phyloP scores from a whole-genome alignment of 2,797 vertebrate species.

The Lagodon rhomboides region DNA sequence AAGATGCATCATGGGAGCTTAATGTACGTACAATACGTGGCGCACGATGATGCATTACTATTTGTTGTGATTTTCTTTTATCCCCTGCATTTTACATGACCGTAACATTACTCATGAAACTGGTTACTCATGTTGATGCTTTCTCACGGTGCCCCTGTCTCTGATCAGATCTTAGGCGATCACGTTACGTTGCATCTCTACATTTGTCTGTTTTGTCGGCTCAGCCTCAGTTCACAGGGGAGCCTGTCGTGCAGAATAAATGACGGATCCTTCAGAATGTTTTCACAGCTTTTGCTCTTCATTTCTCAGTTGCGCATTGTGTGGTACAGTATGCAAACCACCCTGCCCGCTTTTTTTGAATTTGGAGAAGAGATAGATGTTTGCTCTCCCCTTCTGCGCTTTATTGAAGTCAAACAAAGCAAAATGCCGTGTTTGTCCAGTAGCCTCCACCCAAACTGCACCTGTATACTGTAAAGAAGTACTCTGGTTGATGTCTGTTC shows the following conservation, averaged over 20 bases:
- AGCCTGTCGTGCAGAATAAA: conserved; percentile 26
- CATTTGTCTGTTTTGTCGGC: conserved; percentile 21
- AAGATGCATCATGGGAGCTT: not conserved
- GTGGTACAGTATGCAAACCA: conserved; percentile 2
- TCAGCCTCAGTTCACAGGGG: conserved; percentile 8
- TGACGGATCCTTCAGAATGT: conserved; percentile 3
- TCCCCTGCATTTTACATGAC: not conserved
- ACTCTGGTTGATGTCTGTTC: not conserved
- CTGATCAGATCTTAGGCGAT: not conserved
- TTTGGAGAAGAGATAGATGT: conserved; percentile 37
- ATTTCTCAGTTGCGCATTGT: conserved; percentile 15
- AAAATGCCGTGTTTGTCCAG: conserved; percentile 33
- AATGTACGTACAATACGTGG: conserved; percentile 29
- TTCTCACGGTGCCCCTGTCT: not conserved
- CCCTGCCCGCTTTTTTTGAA: conserved; percentile 33
- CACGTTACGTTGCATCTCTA: not conserved
- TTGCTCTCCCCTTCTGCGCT: conserved; percentile 32
- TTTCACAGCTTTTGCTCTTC: conserved; percentile 8
- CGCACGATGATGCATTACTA: conserved; percentile 16
- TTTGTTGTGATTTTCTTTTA: not conserved
- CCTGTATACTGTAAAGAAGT: conserved; percentile 15
- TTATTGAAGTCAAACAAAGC: conserved; percentile 49
- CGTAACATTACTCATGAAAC: not conserved
- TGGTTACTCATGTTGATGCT: not conserved
- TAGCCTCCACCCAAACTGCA: conserved; percentile 13